Percentiles rank a stretch among this genome's conserved stretches.
phyloP scores from a whole-genome alignment of 2,113 vertebrate species.

The Pteropus alecto region DNA sequence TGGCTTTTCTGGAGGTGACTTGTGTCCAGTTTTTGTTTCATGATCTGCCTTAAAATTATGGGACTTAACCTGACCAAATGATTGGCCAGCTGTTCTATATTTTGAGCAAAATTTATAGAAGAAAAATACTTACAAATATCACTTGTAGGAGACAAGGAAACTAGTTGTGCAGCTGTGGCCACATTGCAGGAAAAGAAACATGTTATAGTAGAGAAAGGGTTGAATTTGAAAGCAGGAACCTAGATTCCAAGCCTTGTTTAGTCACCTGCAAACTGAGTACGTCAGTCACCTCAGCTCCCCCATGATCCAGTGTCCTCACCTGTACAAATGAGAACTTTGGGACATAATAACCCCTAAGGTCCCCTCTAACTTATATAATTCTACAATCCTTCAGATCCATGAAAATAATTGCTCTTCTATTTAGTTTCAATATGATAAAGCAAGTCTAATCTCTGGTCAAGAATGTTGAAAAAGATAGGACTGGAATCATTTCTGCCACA shows the following conservation, averaged over 20 bases:
- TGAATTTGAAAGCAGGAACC: not conserved
- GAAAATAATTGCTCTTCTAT: not conserved
- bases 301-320: not conserved
- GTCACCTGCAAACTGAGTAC: not conserved
- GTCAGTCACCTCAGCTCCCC: not conserved
- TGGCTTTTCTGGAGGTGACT: not conserved
- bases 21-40: not conserved
- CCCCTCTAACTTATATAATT: not conserved
- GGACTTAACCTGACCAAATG: not conserved
- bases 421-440: not conserved
- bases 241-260: not conserved
- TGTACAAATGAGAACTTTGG: not conserved
- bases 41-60: not conserved
- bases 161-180: not conserved
- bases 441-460: not conserved
- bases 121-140: not conserved
- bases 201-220: not conserved
- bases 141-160: not conserved
- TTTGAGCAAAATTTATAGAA: not conserved
- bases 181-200: not conserved
- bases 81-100: not conserved
- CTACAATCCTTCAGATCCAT: not conserved
- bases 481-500: not conserved
- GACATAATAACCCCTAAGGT: not conserved
- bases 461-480: not conserved